Evolutionary conservation across 2,797 vertebrate genomes (phyloP).

Genomic region (Adelosebastes latens): DNA sequence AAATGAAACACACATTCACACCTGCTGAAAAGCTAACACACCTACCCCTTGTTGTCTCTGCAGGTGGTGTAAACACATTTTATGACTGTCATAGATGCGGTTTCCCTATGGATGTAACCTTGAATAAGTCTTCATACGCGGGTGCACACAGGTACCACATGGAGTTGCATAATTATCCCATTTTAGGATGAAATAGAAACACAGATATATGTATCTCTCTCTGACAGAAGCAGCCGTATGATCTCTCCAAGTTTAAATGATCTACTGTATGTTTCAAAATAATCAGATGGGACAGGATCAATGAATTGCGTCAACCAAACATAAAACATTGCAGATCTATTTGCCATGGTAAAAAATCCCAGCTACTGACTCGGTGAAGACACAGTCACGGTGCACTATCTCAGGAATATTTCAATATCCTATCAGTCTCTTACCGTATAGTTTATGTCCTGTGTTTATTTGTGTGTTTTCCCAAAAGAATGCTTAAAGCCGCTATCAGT

Average conservation of each 20-base stretch:
- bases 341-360: background rate
- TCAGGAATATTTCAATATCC: background rate
- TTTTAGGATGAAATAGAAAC: background rate
- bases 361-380: background rate
- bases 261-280: background rate
- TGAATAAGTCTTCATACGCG: slow-evolving; percentile 11
- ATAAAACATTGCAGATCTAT: background rate
- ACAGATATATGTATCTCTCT: background rate
- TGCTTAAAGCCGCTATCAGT: background rate
- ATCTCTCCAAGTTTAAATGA: no score
- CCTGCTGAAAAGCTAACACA: slow-evolving; percentile 24
- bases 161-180: background rate
- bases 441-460: background rate
- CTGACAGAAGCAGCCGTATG: background rate
- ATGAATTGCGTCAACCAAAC: background rate
- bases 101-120: slow-evolving; percentile 25
- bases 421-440: background rate
- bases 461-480: background rate
- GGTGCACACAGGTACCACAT: background rate
- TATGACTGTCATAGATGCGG: slow-evolving; percentile 3
- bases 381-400: background rate
- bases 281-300: background rate
- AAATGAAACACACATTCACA: slow-evolving; percentile 50
- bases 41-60: slow-evolving; percentile 10
- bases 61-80: slow-evolving; percentile 46